phyloP scores from a whole-genome alignment of 2,113 vertebrate genomes.

The Coregonus clupeaformis region DNA sequence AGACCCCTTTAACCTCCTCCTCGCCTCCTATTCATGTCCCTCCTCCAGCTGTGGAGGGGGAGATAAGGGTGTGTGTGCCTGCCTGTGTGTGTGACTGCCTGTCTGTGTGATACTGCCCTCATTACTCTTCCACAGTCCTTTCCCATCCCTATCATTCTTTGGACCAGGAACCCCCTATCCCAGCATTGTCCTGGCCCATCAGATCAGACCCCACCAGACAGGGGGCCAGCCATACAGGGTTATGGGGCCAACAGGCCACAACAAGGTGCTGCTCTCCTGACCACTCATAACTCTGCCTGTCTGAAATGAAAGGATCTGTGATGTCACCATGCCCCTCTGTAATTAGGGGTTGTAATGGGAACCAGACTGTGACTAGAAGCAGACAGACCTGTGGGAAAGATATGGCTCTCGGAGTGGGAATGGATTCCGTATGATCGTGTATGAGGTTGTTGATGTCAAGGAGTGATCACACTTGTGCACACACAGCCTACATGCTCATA shows the following conservation, averaged over 20 bases:
- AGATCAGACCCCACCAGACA: too few species aligned
- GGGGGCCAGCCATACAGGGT: neutral
- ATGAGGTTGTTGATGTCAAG: neutral
- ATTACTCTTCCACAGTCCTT: neutral
- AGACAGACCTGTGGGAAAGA: neutral
- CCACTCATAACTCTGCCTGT: constrained; percentile 15
- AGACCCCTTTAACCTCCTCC: constrained; percentile 4
- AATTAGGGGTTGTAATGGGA: constrained; percentile 30
- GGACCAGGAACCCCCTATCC: too few species aligned
- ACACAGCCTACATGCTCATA: neutral
- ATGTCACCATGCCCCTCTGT: constrained; percentile 25
- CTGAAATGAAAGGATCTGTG: constrained; percentile 14
- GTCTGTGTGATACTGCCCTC: neutral
- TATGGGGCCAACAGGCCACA: neutral
- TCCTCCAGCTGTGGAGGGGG: neutral
- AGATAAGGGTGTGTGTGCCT: constrained; percentile 5
- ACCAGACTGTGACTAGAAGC: constrained; percentile 4
- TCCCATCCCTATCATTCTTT: too few species aligned
- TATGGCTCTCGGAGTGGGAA: neutral
- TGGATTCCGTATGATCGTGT: too few species aligned
- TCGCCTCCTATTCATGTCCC: neutral
- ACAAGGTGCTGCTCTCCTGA: constrained; percentile 10
- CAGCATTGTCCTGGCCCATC: too few species aligned
- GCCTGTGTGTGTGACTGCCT: constrained; percentile 1
- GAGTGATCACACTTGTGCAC: neutral